These are phyloP conservation scores for Gymnogyps californianus DNA, from an alignment of 2,113 vertebrate species.

Conservation along the genomic window DNA sequence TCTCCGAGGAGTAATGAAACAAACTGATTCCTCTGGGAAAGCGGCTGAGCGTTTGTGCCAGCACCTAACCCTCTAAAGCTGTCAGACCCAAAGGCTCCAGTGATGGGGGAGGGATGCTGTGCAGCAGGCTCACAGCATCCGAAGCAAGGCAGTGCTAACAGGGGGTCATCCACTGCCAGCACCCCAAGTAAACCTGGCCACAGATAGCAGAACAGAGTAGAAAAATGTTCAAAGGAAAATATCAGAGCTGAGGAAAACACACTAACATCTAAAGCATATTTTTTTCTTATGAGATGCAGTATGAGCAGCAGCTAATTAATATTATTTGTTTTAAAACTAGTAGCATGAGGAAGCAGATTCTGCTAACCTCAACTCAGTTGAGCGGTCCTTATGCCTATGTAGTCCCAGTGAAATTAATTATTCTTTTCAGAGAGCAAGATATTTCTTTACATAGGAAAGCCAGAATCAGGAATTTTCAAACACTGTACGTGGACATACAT, in stretches of 20 bases:
- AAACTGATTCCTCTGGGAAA: background rate
- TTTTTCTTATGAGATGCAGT: background rate
- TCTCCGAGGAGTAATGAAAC: background rate
- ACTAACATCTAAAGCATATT: background rate
- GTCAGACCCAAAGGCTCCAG: background rate
- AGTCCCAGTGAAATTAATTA: background rate
- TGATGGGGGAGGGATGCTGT: background rate
- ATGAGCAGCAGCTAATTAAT: background rate
- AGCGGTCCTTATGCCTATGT: background rate
- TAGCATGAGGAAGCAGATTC: background rate
- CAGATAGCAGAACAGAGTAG: background rate
- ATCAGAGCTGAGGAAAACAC: background rate
- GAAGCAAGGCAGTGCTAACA: background rate
- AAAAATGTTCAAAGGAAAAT: background rate
- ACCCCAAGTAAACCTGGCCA: fast-evolving
- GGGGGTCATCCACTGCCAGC: fast-evolving
- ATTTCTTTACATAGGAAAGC: background rate
- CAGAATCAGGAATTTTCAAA: background rate
- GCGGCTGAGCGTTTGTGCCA: background rate
- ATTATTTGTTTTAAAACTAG: background rate
- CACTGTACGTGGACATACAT: background rate
- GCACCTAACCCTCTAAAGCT: background rate
- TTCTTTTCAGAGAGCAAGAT: background rate
- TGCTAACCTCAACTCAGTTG: background rate
- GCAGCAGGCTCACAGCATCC: background rate